Conservation (phyloP, 1,140 invertebrate species). For the Apis florea region DNA sequence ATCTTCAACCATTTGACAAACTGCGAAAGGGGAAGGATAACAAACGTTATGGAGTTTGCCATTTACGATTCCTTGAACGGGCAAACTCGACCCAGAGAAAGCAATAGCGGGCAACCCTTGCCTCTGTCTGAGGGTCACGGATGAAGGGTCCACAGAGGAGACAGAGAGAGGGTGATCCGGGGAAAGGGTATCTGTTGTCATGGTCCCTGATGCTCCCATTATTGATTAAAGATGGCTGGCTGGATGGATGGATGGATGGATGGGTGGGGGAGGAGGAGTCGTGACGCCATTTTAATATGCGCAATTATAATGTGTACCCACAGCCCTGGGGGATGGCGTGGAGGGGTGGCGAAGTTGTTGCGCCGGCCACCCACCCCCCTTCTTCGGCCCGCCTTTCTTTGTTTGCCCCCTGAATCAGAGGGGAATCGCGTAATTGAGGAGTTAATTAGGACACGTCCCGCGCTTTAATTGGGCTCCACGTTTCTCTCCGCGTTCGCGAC, state of each 20-base stretch:
- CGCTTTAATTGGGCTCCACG: conserved; percentile 73
- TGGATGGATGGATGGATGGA: conserved; percentile 65
- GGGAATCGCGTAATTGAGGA: conserved; percentile 77
- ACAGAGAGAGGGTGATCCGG: conserved; percentile 71
- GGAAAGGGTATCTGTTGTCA: conserved; percentile 80
- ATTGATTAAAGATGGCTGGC: conserved; percentile 80
- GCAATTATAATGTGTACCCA: conserved; percentile 78
- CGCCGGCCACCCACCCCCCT: conserved; percentile 51
- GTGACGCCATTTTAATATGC: conserved; percentile 80
- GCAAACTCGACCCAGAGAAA: conserved; percentile 63
- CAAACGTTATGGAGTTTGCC: too few relatives aligned
- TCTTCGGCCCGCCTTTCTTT: conserved; percentile 68
- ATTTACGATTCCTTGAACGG: too few relatives aligned
- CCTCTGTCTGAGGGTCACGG: conserved; percentile 39
- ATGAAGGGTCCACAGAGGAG: conserved; percentile 72
- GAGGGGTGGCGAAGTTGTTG: conserved; percentile 15
- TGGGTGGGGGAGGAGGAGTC: conserved; percentile 45
- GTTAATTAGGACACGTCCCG: conserved; percentile 78
- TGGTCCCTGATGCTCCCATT: conserved; percentile 80
- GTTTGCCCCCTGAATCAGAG: conserved; percentile 73
- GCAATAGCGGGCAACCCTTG: conserved; percentile 23
- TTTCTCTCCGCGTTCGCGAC: too few relatives aligned
- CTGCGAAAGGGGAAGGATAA: too few relatives aligned
- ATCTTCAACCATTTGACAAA: too few relatives aligned
- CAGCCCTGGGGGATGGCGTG: conserved; percentile 49